Evolutionary conservation across 2,888 invertebrate species (phyloP).

Genomic region (Dione juno): DNA sequence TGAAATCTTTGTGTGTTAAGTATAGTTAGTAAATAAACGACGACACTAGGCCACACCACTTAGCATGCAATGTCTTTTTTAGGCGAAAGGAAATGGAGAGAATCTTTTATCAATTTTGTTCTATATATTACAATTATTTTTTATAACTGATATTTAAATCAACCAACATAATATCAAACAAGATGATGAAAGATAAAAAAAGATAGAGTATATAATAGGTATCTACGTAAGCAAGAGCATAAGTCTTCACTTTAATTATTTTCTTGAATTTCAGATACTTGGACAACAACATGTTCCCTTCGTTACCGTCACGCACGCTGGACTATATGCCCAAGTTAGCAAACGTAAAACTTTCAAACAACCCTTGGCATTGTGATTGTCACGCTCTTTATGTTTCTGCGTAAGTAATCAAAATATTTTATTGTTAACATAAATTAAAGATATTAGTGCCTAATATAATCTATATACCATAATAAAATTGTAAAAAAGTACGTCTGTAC

Average conservation of each 20-base stretch:
- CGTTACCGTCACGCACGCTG: slow-evolving; percentile 86
- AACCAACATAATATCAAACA: no score
- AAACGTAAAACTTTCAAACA: slow-evolving; percentile 88
- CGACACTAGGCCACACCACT: not conserved
- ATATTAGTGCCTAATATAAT: no score
- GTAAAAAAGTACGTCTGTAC: no score
- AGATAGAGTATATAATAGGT: no score
- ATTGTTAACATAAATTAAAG: not conserved
- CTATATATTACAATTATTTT: no score
- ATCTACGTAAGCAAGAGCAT: no score
- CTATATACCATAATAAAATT: no score
- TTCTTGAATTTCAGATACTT: slow-evolving; percentile 83
- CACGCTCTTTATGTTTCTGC: slow-evolving; percentile 88
- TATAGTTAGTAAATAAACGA: not conserved
- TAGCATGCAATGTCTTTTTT: not conserved
- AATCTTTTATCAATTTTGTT: no score
- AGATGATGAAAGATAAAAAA: no score
- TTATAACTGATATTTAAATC: no score
- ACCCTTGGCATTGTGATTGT: slow-evolving; percentile 93
- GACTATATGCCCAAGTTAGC: slow-evolving; percentile 85
- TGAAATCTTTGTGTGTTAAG: no score
- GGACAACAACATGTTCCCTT: slow-evolving; percentile 89
- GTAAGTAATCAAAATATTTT: slow-evolving; percentile 71
- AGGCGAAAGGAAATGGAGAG: not conserved
- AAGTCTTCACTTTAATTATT: not conserved